A percentile compares a stretch with the other conserved stretches of the same genome.
Evolutionary conservation across 1,140 invertebrate genomes (phyloP).

Genomic region (Platyscapa corneri): DNA sequence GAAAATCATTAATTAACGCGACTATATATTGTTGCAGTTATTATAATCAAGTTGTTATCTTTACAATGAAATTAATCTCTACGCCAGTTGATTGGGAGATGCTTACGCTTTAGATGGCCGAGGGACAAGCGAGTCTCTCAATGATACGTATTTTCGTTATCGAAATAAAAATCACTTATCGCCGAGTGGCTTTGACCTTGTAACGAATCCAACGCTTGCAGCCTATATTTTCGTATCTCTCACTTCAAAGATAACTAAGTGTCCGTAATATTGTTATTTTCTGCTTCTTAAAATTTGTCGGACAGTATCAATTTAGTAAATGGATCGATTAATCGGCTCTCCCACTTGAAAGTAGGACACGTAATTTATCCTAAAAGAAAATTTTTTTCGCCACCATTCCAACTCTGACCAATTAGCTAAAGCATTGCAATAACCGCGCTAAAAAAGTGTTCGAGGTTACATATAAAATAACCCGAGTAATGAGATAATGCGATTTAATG

Average conservation of each 20-base stretch:
- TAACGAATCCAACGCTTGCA: background rate
- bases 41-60: background rate
- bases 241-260: background rate
- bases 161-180: conserved; percentile 1
- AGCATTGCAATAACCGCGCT: no score
- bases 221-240: background rate
- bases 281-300: no score
- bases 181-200: background rate
- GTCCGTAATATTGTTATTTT: no score
- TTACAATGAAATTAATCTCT: background rate
- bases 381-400: no score
- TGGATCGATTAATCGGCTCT: no score
- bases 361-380: no score
- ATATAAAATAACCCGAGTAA: no score
- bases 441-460: no score
- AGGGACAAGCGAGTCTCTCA: background rate
- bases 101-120: background rate
- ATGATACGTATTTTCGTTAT: background rate
- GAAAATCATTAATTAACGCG: background rate
- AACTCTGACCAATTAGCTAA: no score
- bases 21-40: background rate
- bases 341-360: no score
- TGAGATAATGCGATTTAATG: no score
- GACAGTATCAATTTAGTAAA: no score
- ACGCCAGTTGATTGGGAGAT: background rate